phyloP scores from a whole-genome alignment of 2,888 invertebrate genomes.

The Ophion obscuratus region DNA sequence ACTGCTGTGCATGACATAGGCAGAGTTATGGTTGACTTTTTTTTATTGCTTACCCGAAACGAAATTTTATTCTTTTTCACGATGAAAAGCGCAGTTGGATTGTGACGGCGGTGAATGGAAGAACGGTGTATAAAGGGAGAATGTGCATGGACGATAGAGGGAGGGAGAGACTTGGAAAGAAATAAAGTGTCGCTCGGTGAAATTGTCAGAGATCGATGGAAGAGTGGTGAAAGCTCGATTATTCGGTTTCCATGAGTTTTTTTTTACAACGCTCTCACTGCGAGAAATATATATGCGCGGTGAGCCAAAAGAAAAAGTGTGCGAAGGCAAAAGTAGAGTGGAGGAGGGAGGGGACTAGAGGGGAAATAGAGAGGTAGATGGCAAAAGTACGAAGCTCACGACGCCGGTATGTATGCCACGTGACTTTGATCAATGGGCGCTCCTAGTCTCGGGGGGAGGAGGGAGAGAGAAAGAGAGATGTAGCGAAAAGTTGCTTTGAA shows the following conservation, averaged over 20 bases:
- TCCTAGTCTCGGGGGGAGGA: constrained; percentile 46
- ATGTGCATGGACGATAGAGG: not conserved
- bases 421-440: constrained; percentile 71
- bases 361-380: constrained; percentile 49
- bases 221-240: constrained; percentile 59
- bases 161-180: constrained; percentile 5
- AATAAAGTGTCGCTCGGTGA: constrained; percentile 45
- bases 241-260: constrained; percentile 47
- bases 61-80: not conserved
- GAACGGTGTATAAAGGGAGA: not conserved
- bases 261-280: constrained; percentile 36
- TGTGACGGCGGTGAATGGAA: not conserved
- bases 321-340: constrained; percentile 41
- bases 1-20: not conserved
- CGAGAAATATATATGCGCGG: constrained; percentile 31
- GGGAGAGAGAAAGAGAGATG: constrained; percentile 11
- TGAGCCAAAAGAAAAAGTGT: constrained; percentile 31
- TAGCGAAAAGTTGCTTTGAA: constrained; percentile 69
- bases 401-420: constrained; percentile 65
- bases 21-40: not conserved
- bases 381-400: constrained; percentile 56
- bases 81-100: constrained; percentile 18
- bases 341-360: constrained; percentile 10
- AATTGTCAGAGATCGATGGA: constrained; percentile 62
- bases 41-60: not conserved